Base-by-base conservation (phyloP, 1,140 invertebrate species). In the Drosophila ananassae region DNA sequence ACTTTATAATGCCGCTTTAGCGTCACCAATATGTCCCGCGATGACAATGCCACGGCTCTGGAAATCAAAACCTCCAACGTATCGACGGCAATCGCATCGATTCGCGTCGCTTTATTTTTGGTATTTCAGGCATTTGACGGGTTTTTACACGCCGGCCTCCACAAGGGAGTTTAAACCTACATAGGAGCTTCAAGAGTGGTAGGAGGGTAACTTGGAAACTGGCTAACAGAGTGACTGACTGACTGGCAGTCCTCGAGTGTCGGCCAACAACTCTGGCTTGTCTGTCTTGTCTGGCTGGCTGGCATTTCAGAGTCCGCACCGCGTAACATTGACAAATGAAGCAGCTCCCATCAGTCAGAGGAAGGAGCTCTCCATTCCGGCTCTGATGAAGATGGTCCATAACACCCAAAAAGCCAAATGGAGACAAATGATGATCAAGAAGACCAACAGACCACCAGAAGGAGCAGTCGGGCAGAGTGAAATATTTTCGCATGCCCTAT, bases 321-420 rank as follows among this genome's bases (percentile, higher is more conserved):
- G 80, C 80, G 78, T 87, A 72, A 87, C 82, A 81, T 80, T 85
- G 81, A 85, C 82, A 85, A 85, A 85, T 85, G 81, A 85, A 81
- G 82, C 50, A 71, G 78, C 74, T 64, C 67, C 66, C 57, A 64
- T 68, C 64, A 72, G 57, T 58, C 66, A 74, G 39, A 32, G 4
- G 4, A 25, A 25, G 25, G 7, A 52, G 46, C 32, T 63, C 32
- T 63, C 25, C 46, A 32, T 62, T 34, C 37, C 30, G 13, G 41
- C n/a, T 32, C 62, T 77, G 67, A 72, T 83, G 79, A 82, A 77
- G 80, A 77, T 63, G 28, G 47, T 12, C 13, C 28, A 30, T 61
- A 79, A 79, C 80, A 84, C 80, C 80, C 74, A 81, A 78, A 82
- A 75, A 46, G 44, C 47, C 66, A 73, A 89, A 89, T 89, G 84